Conservation (phyloP, 2,888 invertebrate species). For the Lordiphosa fenestrarum region DNA sequence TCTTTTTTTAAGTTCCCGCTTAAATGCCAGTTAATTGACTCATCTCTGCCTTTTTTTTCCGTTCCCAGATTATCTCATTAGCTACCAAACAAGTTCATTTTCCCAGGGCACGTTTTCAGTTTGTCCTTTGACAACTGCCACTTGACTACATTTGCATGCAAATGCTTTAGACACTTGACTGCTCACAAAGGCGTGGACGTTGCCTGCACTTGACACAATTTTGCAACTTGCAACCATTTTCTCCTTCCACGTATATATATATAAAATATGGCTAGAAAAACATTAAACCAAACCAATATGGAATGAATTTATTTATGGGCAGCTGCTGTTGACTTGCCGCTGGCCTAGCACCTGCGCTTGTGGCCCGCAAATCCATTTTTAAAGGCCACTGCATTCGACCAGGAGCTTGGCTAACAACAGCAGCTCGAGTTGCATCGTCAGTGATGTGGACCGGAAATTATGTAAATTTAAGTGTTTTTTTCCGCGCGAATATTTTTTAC, state of each 20-base stretch:
- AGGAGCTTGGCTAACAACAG: slow-evolving; percentile 9
- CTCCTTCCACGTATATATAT: too few relatives aligned
- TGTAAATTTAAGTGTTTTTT: slow-evolving; percentile 67
- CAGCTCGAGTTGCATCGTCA: slow-evolving; percentile 16
- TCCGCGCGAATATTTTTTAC: slow-evolving; percentile 34
- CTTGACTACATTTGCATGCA: slow-evolving; percentile 52
- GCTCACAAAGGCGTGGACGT: slow-evolving; percentile 29
- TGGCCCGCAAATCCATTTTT: slow-evolving; percentile 7
- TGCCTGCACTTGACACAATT: slow-evolving; percentile 32
- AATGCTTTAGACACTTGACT: slow-evolving; percentile 51
- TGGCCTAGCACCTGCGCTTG: slow-evolving; percentile 15
- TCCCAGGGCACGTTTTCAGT: slow-evolving; percentile 45
- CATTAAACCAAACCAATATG: too few relatives aligned
- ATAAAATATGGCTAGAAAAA: too few relatives aligned
- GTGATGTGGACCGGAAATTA: slow-evolving; percentile 65
- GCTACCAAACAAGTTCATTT: slow-evolving; percentile 69
- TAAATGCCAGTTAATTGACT: slow-evolving; percentile 55
- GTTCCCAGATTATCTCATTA: slow-evolving; percentile 68
- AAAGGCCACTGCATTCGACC: slow-evolving; percentile 8
- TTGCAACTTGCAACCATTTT: neutral
- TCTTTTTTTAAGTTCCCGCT: slow-evolving; percentile 37
- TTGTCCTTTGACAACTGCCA: slow-evolving; percentile 29
- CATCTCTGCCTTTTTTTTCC: slow-evolving; percentile 17
- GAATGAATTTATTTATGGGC: too few relatives aligned
- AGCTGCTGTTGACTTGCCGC: slow-evolving; percentile 1